phyloP scores from a whole-genome alignment of 2,113 vertebrate genomes.

The Brachyhypopomus occidentalis region DNA sequence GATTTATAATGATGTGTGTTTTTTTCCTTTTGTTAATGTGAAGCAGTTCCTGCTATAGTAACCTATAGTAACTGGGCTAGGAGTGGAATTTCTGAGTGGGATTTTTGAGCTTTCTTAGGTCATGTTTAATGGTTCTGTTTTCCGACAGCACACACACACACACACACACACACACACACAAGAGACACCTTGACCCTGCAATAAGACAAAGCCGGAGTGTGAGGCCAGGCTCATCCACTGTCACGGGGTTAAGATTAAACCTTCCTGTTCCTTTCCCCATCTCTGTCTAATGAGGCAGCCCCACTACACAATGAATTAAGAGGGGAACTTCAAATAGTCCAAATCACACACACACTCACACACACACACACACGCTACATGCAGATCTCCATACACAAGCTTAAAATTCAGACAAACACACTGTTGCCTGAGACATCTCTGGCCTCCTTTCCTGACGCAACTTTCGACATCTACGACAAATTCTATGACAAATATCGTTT shows the following conservation, averaged over 20 bases:
- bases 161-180: constrained; percentile 1
- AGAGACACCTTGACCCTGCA: constrained; percentile 24
- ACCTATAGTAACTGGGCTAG: constrained; percentile 15
- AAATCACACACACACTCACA: constrained; percentile 20
- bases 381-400: constrained; percentile 32
- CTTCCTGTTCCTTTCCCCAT: constrained; percentile 43
- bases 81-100: background rate
- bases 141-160: constrained; percentile 14
- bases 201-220: constrained; percentile 22
- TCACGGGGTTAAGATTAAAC: constrained; percentile 58
- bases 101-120: constrained; percentile 28
- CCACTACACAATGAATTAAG: constrained; percentile 47
- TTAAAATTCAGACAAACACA: constrained; percentile 37
- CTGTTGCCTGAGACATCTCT: constrained; percentile 13
- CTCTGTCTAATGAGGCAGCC: constrained; percentile 51
- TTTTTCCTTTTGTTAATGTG: constrained; percentile 14
- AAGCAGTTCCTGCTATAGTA: constrained; percentile 19
- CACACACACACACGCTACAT: background rate
- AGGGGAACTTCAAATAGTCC: constrained; percentile 37
- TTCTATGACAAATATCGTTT: background rate
- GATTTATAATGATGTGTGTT: constrained; percentile 32
- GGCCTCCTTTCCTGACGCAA: constrained; percentile 15
- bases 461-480: background rate
- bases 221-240: constrained; percentile 16
- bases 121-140: constrained; percentile 16